Evolutionary conservation across 2,888 invertebrate species (phyloP).

Genomic region (Pherbina coryleti): DNA sequence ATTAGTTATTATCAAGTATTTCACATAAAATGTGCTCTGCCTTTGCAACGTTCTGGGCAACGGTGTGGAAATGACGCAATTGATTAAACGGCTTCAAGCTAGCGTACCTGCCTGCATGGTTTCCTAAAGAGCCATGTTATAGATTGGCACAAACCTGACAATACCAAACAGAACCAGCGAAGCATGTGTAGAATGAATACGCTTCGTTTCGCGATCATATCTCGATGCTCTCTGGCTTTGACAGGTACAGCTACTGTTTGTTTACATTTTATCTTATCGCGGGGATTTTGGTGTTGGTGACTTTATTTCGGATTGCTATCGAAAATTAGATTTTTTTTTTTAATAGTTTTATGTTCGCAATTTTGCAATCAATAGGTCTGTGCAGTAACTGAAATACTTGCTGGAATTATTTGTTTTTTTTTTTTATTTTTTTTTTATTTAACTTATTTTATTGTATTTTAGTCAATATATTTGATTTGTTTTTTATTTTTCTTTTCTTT

Average conservation of each 20-base stretch:
- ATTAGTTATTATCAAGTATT: no score
- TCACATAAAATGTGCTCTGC: no score
- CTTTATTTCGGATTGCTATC: neutral
- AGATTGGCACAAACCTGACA: no score
- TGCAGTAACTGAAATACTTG: neutral
- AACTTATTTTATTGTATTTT: conserved; percentile 22
- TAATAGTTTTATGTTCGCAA: neutral
- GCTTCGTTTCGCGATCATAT: conserved; percentile 5
- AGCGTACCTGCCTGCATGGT: no score
- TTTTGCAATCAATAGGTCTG: neutral
- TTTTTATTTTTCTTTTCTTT: neutral
- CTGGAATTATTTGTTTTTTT: neutral
- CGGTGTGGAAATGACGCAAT: neutral
- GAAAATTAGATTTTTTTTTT: neutral
- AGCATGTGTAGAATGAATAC: neutral
- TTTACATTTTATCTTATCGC: conserved; percentile 9
- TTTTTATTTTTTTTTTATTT: conserved; percentile 2
- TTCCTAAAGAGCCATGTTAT: no score
- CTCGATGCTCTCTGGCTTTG: neutral
- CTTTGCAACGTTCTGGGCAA: neutral
- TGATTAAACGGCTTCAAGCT: neutral
- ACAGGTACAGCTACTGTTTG: conserved; percentile 1
- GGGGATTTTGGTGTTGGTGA: neutral
- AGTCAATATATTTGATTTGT: conserved; percentile 14
- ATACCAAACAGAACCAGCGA: neutral